These are phyloP conservation scores for Phenacoccus solenopsis DNA, from an alignment of 1,140 invertebrate genomes.

Conservation along the genomic window DNA sequence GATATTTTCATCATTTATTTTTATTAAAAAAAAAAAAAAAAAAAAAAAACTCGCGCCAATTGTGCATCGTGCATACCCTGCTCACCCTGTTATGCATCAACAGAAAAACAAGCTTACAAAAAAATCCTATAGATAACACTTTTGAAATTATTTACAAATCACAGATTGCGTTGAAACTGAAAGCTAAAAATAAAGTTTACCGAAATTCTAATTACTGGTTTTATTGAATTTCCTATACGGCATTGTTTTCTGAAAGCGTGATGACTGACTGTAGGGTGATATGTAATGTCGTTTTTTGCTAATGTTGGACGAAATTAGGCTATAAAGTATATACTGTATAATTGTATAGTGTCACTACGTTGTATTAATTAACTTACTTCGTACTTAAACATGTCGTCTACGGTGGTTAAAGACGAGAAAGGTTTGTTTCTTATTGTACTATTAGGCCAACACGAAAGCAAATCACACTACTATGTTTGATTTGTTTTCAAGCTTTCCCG, in stretches of 20 bases:
- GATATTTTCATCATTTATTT: too few relatives aligned
- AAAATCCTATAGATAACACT: too few relatives aligned
- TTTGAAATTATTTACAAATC: too few relatives aligned
- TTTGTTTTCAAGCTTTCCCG: not conserved
- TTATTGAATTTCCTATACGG: not conserved
- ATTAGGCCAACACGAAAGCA: too few relatives aligned
- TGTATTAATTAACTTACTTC: not conserved
- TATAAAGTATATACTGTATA: not conserved
- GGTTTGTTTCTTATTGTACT: not conserved
- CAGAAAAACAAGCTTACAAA: too few relatives aligned
- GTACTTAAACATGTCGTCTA: not conserved
- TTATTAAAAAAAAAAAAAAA: too few relatives aligned
- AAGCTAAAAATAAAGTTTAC: too few relatives aligned
- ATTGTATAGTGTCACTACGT: not conserved
- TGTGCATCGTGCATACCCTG: too few relatives aligned
- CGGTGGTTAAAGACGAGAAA: constrained; percentile 7
- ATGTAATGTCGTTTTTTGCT: constrained; percentile 1
- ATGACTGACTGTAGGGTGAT: not conserved
- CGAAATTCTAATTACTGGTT: constrained; percentile 23
- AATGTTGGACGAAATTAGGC: not conserved
- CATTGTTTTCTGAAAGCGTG: constrained; percentile 11
- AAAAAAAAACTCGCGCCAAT: too few relatives aligned
- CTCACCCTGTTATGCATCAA: too few relatives aligned
- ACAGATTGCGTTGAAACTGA: too few relatives aligned
- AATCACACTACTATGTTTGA: not conserved